Percentiles rank a stretch among this genome's conserved stretches.
phyloP scores from a whole-genome alignment of 2,888 invertebrate species.

The Coelogynopora nodosa region DNA sequence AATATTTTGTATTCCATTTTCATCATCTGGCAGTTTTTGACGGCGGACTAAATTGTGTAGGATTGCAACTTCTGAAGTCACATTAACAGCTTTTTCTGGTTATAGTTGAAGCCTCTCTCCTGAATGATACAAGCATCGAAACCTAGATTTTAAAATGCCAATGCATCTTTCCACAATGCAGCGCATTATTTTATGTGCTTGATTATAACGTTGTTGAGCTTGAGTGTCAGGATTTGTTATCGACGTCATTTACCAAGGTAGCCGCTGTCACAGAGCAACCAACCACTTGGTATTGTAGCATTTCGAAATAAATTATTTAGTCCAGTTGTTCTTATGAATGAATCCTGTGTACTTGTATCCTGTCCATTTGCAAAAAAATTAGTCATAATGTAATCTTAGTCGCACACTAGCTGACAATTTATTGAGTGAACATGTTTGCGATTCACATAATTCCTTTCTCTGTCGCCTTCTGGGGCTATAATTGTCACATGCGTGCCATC shows the following conservation, averaged over 20 bases:
- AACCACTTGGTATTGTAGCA: conserved; percentile 22
- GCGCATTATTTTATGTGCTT: background rate
- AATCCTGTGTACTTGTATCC: background rate
- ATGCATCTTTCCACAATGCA: background rate
- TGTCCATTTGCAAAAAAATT: background rate
- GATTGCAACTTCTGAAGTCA: background rate
- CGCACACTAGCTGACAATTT: background rate
- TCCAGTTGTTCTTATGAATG: background rate
- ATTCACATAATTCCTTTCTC: background rate
- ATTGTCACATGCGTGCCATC: background rate
- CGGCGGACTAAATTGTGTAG: background rate
- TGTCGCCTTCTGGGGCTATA: background rate
- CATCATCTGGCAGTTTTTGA: conserved; percentile 6
- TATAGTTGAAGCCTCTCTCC: background rate
- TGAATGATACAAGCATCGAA: background rate
- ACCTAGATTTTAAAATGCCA: background rate
- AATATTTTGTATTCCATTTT: background rate
- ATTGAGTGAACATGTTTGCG: background rate
- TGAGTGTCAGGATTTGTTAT: background rate
- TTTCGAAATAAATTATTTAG: background rate
- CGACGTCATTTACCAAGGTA: conserved; percentile 12
- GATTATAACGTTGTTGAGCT: background rate
- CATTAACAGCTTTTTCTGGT: conserved; percentile 16
- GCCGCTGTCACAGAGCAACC: background rate
- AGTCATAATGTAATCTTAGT: background rate